Conservation (phyloP, 2,888 invertebrate genomes). For the Drosophila maculinotata region DNA sequence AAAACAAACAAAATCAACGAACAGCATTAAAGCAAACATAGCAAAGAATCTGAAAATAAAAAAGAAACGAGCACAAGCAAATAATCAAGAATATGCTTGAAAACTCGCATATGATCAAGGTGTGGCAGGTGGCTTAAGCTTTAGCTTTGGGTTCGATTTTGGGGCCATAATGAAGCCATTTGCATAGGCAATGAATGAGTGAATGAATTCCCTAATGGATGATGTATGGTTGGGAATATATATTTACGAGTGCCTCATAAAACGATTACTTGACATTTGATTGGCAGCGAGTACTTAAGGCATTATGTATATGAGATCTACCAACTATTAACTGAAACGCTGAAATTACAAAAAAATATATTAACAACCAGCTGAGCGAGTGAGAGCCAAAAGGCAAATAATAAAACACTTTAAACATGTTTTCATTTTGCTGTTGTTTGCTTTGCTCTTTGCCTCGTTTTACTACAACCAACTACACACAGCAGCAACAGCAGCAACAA, state of each 20-base stretch:
- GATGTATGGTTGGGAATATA: conserved; percentile 25
- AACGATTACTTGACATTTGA: conserved; percentile 54
- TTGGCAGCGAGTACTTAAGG: conserved; percentile 36
- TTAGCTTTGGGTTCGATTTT: conserved; percentile 19
- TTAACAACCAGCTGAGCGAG: conserved; percentile 11
- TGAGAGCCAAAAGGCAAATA: conserved; percentile 44
- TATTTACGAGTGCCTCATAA: conserved; percentile 32
- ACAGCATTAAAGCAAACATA: conserved; percentile 27
- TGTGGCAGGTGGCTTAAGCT: conserved; percentile 63
- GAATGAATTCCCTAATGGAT: conserved; percentile 34
- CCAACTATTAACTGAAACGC: conserved; percentile 17
- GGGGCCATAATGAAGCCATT: conserved; percentile 60
- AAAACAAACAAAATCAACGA: conserved; percentile 60
- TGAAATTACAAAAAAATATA: background rate
- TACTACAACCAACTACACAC: conserved; percentile 65
- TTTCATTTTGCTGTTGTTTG: conserved; percentile 63
- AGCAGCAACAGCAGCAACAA: conserved; percentile 34
- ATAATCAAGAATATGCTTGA: conserved; percentile 50
- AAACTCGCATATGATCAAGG: conserved; percentile 45
- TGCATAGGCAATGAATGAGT: conserved; percentile 51
- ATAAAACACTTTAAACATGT: conserved; percentile 70
- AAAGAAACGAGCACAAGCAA: conserved; percentile 60
- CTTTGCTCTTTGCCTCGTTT: conserved; percentile 65
- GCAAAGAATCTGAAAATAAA: conserved; percentile 20
- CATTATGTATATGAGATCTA: conserved; percentile 16